Base-by-base conservation (phyloP, 2,113 vertebrate species). In the Noturus placidus region DNA sequence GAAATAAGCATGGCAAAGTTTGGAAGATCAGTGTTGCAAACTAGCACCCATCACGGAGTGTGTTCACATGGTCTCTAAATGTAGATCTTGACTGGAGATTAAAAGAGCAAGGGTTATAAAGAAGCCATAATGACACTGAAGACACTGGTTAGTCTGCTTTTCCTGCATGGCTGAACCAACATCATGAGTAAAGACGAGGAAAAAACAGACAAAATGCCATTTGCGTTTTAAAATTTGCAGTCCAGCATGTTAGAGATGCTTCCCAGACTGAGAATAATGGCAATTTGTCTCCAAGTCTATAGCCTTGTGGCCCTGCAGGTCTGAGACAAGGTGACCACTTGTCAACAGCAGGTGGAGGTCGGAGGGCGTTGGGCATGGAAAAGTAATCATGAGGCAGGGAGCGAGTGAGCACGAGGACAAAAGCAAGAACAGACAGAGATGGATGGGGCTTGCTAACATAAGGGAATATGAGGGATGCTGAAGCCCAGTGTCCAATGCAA, bases 341-440 rank as follows among this genome's bases (percentile, higher is more conserved):
- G 52, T 87, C 78, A 81, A 81, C 50, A 87, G 77, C 85, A 87
- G 85, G 85, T 87, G 85, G 85, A 87, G 77, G 85, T 87, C 52
- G 33, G 22, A 69, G 85, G 85, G 50, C 54, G 38, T 27, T 72
- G 63, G 38, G 84, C 52, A 87, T 69, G 85, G 85, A 81, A 87
- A 87, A 81, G 77, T 87, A 81, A 87, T 87, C 85, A 87, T 81
- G 63, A 81, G 63, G 80, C 2, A 8, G 17, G 56, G 27, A 70
- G 33, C n/a, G 83, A 77, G 13, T 22, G 74, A 52, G 83, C 88
- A 84, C 13, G 35, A 67, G 15, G 4, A 19, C 15, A 46, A 69
- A 84, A 82, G 87, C 38, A 5, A 82, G 77, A 85, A 54, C 79
- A 74, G 89, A 88, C 85, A 59, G 65, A 84, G 89, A 90, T 78